Conservation (phyloP, 2,888 invertebrate genomes). For the Ophion costatus region DNA sequence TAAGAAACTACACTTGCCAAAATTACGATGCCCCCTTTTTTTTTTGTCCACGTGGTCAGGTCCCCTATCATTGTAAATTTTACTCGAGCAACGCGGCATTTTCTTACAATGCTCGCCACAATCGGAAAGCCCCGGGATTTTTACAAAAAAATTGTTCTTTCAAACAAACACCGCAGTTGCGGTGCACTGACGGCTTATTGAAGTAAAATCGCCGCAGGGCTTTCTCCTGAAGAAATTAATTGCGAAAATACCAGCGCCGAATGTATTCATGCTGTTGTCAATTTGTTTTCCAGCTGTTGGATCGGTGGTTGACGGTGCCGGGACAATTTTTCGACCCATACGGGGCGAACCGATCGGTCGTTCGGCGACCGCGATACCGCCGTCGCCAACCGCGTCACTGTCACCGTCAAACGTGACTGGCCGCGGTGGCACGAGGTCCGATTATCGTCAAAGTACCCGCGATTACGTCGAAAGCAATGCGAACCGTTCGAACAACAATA, state of each 20-base stretch:
- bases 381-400: conserved; percentile 76
- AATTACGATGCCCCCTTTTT: background rate
- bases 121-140: background rate
- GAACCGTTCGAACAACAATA: conserved; percentile 78
- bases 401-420: conserved; percentile 81
- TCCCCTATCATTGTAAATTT: background rate
- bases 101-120: background rate
- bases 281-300: conserved; percentile 46
- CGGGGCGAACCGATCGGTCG: conserved; percentile 78
- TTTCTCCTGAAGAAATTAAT: background rate
- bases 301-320: conserved; percentile 72
- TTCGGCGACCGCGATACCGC: conserved; percentile 72
- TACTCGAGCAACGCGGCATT: background rate
- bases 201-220: background rate
- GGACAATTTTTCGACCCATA: conserved; percentile 80
- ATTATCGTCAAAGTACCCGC: conserved; percentile 81
- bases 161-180: background rate
- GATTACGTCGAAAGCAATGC: conserved; percentile 84
- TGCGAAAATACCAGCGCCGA: background rate
- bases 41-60: too few relatives aligned
- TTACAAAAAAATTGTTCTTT: background rate
- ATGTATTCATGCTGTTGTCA: too few relatives aligned
- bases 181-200: background rate
- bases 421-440: conserved; percentile 80
- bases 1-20: conserved; percentile 66